Percentiles rank a stretch among this genome's conserved stretches.
These are phyloP conservation scores for Sebastes oblongus DNA, from an alignment of 2,797 vertebrate species.

Conservation along the genomic window DNA sequence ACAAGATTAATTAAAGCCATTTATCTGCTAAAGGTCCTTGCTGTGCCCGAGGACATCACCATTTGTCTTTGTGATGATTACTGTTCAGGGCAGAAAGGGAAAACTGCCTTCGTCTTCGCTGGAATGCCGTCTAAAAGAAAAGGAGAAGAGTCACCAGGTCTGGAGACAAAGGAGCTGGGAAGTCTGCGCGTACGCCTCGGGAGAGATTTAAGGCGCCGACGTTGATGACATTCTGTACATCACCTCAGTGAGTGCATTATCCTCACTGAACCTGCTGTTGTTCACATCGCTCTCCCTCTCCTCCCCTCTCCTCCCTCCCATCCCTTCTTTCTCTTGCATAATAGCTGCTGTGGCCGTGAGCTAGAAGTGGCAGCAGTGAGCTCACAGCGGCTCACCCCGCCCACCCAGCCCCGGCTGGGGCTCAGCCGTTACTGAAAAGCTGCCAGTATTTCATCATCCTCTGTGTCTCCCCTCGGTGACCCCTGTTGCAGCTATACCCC, in stretches of 20 bases:
- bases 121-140: slow-evolving; percentile 35
- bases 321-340: slow-evolving; percentile 76
- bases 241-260: slow-evolving; percentile 57
- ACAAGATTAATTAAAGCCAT: slow-evolving; percentile 71
- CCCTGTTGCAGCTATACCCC: slow-evolving; percentile 54
- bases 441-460: slow-evolving; percentile 87
- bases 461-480: slow-evolving; percentile 67
- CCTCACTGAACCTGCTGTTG: slow-evolving; percentile 71
- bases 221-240: slow-evolving; percentile 59
- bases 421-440: slow-evolving; percentile 83
- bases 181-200: not conserved
- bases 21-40: slow-evolving; percentile 62
- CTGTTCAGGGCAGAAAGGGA: slow-evolving; percentile 35
- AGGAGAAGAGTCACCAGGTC: slow-evolving; percentile 36
- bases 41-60: slow-evolving; percentile 55
- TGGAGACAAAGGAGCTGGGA: slow-evolving; percentile 61
- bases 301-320: not conserved
- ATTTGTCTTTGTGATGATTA: slow-evolving; percentile 70
- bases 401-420: slow-evolving; percentile 41
- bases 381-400: slow-evolving; percentile 75
- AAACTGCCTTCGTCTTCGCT: not conserved
- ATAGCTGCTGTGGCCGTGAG: slow-evolving; percentile 67
- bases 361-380: slow-evolving; percentile 70
- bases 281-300: slow-evolving; percentile 51
- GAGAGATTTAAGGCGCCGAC: slow-evolving; percentile 37